Base-by-base conservation (phyloP, 53 echinoderm and acorn worm genomes). In the Paelopatides confundens region DNA sequence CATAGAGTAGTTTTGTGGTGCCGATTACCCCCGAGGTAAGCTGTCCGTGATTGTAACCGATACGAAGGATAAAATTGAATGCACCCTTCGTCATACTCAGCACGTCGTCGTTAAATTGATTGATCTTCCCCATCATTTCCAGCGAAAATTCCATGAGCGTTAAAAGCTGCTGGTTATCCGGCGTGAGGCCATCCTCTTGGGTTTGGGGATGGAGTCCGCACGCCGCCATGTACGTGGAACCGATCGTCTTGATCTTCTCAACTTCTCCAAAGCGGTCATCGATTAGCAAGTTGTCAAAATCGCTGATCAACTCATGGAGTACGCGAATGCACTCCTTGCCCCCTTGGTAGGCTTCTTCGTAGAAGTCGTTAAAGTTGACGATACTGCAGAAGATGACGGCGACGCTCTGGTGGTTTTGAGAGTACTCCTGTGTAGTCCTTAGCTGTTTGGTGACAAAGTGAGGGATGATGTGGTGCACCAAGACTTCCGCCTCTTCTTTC, bases 321-420 rank as follows among this genome's bases (percentile, higher is more conserved):
- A 99, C 94, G 1, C 99, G 91, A 43, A 99, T 99, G 87, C 95
- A 94, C 76, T 99, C 94, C 34, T 89, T 99, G 66, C 99, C 99
- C 0, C 94, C 99, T 81, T 91, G 88, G 58, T 91, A 96, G 5
- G 89, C 92, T 87, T 99, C 99, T 74, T 96, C 95, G 69, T 94
- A 99, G 86, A 99, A 99, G 76, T 99, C 99, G 67, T 96, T 99
- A 77, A 99, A 99, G 90, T 99, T 99, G 87, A 99, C 94, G 35
- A 99, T 94, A 82, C 99, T 99, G 71, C 93, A 92, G 88, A 99
- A 99, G 76, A 99, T 94, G 67, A 99, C 96, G 3, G 96, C 99
- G 36, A 99, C 99, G 48, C 84, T 89, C 71, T 95, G 90, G 77
- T 99, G 99, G 71, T 99, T 99, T 67, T 96, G 90, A 62, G 99